Percentiles rank a stretch among this genome's conserved stretches.
phyloP scores from a whole-genome alignment of 2,888 invertebrate species.

The Cephus nigrinus region DNA sequence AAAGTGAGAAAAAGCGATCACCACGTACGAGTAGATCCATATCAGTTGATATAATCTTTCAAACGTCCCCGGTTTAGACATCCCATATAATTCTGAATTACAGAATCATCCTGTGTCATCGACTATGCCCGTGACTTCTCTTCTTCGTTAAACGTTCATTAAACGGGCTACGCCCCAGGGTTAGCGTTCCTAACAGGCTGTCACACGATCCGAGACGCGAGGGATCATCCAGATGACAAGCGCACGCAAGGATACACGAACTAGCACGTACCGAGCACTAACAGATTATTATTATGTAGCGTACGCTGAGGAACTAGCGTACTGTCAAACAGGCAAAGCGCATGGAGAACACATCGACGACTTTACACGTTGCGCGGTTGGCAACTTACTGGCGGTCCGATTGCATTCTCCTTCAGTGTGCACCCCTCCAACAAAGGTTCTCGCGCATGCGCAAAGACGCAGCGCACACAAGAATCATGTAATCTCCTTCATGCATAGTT shows the following conservation, averaged over 20 bases:
- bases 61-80: background rate
- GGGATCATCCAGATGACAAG: background rate
- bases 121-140: background rate
- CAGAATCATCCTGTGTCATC: background rate
- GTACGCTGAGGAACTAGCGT: background rate
- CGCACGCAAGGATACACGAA: background rate
- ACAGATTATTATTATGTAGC: background rate
- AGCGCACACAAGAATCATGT: background rate
- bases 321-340: background rate
- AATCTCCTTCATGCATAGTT: background rate
- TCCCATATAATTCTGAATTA: background rate
- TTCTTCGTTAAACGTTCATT: background rate
- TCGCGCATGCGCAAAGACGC: background rate
- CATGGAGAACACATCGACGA: background rate
- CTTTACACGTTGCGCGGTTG: background rate
- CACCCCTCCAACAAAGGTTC: background rate
- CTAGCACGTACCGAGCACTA: background rate
- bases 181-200: background rate
- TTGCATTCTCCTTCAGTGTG: background rate
- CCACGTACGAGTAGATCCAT: background rate
- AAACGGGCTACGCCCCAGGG: background rate
- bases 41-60: background rate
- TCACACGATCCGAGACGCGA: background rate
- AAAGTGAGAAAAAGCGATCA: background rate
- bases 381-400: background rate